Base-by-base conservation (phyloP, 2,888 invertebrate species). In the Caenorhabditis uteleia region DNA sequence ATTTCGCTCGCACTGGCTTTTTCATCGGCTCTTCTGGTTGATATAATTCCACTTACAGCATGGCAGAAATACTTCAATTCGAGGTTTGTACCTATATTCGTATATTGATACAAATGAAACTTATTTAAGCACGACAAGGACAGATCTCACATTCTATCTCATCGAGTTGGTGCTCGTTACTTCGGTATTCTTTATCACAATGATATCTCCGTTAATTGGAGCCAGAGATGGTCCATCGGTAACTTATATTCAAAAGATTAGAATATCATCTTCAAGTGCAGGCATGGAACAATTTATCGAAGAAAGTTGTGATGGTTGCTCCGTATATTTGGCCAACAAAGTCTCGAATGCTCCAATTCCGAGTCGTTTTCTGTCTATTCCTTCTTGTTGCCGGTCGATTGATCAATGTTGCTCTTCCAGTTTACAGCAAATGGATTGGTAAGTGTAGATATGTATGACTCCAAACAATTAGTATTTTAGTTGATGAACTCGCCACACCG, bases 241-340 rank as follows among this genome's bases (percentile, higher is more conserved):
- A 62, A 48, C 38, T 54, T 49, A 8, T 21, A 43, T 3, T 14
- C 21, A 20, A 40, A 10, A 25, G 8, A 23, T 8, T 23, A 21
- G 25, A 18, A 8, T 7, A 25, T 23, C 40, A 25, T 14, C 21
- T 21, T 20, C 40, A 25, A 40, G 40, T 44, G 14, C 20, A 53
- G 55, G 65, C 79, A 12, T 81, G 77, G 75, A 49, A 56, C 36
- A 75, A 75, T 44, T 61, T 76, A 23, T 72, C 76, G 23, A 60
- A 68, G 23, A 80, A 79, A 55, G 47, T 78, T 8, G 33, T 62
- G n/a, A 59, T 64, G 23, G 75, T 81, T 27, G 49, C 68, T 46
- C 79, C 95, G 1, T 95, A 93, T 86, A 86, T 97, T 29, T 98
- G 97, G 97, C 97, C 97, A 0, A 90, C 89, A 79, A 91, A 90